Percentiles rank a stretch among this genome's conserved stretches.
Conservation (phyloP, 2,797 vertebrate genomes). For the Hippoglossus hippoglossus region DNA sequence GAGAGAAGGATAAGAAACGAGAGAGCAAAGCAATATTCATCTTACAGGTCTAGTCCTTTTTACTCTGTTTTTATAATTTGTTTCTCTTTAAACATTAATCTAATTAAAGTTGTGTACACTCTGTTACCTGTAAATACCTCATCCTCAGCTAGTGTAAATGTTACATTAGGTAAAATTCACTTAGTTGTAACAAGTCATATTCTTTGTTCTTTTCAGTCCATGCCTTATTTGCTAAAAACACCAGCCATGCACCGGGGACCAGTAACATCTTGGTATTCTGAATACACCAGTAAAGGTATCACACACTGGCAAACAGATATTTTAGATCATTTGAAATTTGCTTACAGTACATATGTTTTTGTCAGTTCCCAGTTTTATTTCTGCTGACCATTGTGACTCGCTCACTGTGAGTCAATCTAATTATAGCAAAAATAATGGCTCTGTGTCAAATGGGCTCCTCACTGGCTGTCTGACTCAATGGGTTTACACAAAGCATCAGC, state of each 20-base stretch:
- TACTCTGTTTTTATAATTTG: neutral
- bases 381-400: neutral
- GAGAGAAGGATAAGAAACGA: neutral
- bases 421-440: slow-evolving; percentile 18
- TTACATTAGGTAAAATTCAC: neutral
- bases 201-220: too few relatives aligned
- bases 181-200: neutral
- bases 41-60: slow-evolving; percentile 17
- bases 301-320: slow-evolving; percentile 1
- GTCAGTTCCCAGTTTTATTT: neutral
- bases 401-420: slow-evolving; percentile 7
- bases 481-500: slow-evolving; percentile 1
- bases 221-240: too few relatives aligned
- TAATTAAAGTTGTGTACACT: neutral
- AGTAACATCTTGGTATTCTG: neutral
- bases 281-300: neutral
- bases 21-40: neutral
- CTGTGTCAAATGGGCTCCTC: slow-evolving; percentile 8
- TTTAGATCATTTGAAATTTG: slow-evolving; percentile 14
- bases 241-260: too few relatives aligned
- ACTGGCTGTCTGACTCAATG: neutral
- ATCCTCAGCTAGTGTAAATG: neutral
- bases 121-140: neutral
- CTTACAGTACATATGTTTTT: neutral
- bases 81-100: slow-evolving; percentile 7